Evolutionary conservation across 2,113 vertebrate species (phyloP).

Genomic region (Thamnaconus septentrionalis): DNA sequence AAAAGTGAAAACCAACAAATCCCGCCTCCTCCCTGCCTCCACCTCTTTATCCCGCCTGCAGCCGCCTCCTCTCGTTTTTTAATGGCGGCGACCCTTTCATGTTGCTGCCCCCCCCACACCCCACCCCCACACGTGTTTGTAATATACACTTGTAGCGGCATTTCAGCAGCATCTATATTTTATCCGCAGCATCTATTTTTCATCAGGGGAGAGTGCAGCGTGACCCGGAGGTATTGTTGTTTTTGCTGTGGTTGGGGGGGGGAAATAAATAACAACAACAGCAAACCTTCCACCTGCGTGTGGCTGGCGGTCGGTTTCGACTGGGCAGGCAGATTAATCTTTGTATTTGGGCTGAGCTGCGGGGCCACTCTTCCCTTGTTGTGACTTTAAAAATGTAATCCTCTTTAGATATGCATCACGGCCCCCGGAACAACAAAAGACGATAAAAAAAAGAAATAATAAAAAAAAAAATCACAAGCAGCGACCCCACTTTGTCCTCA

Average conservation of each 20-base stretch:
- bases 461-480: conserved; percentile 10
- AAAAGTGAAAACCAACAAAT: neutral
- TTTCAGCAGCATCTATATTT: conserved; percentile 56
- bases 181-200: conserved; percentile 57
- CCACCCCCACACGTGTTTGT: conserved; percentile 12
- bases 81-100: neutral
- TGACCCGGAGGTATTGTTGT: conserved; percentile 47
- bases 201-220: conserved; percentile 35
- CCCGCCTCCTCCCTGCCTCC: too few species aligned
- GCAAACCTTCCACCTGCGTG: conserved; percentile 38
- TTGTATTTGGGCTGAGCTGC: conserved; percentile 45
- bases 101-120: neutral
- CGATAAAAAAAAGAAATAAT: conserved; percentile 10
- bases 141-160: conserved; percentile 45
- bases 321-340: conserved; percentile 53
- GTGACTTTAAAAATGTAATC: conserved; percentile 58
- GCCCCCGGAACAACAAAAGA: neutral
- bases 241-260: conserved; percentile 32
- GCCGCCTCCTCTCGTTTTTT: conserved; percentile 4
- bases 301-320: conserved; percentile 38
- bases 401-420: conserved; percentile 44
- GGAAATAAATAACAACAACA: conserved; percentile 24
- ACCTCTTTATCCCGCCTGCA: neutral
- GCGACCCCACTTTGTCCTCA: neutral
- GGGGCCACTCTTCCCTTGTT: conserved; percentile 30